Evolutionary conservation across 2,797 vertebrate species (phyloP), one percentile per base, ranked within the genome.

Genomic region (Enteromius viviparus): DNA sequence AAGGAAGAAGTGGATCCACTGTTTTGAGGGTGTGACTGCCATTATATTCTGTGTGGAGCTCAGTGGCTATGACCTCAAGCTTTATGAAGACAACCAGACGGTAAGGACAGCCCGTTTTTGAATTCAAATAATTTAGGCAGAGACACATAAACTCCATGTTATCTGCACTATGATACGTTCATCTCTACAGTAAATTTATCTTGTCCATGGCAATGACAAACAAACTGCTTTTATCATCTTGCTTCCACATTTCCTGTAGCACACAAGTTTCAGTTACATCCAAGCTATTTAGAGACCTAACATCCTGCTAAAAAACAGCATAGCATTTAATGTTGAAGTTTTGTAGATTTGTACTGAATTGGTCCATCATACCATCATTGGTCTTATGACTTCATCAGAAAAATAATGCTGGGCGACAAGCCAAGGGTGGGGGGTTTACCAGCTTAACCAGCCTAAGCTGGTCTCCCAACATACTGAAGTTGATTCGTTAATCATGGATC

Each of bases 41-140:
- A 99, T 99, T 94, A 99, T 99, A 94, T 99, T 99, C 96, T 99
- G 98, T 76, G 98, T 99, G 89, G 98, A 99, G 95, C 96, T 99
- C 80, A 99, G 98, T 60, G 98, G 98, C 89, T 99, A 99, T 15
- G 98, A 99, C 93, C 95, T 99, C 92, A 99, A 98, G 92, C 96
- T 99, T 82, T 99, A 99, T 3, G 98, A 99, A 91, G 98, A 99
- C 92, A 99, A 99, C 95, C 98, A 99, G 92, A 99, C 98, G 92
- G 98, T 99, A 94, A 98, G 98, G 78, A 66, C 42, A 40, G 45
- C 6, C 45, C 0, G 23, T 10, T 68, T 79, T 65, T 83, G 10
- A 58, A 47, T 77, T 65, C 15, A 87, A 55, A 85, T 75, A 84
- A 80, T 72, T 21, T 32, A 82, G 62, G 32, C 78, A 85, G 26